Evolutionary conservation across 2,113 vertebrate genomes (phyloP), one percentile per base, ranked within the genome.

Genomic region (Symphodus melops): DNA sequence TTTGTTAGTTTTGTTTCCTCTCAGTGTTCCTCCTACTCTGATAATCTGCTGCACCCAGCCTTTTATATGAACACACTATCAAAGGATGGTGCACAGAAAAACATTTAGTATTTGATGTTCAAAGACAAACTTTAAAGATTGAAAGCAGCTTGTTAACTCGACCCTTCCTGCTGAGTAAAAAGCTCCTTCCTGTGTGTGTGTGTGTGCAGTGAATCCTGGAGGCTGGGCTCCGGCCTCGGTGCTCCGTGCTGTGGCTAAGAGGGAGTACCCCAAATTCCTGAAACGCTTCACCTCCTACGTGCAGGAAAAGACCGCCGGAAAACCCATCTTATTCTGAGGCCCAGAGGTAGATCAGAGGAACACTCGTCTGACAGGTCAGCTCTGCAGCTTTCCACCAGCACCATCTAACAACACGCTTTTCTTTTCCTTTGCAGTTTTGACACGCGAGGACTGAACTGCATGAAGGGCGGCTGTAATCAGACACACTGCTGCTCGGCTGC

Each of bases 141-240:
- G 3, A 33, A 33, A 33, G 28, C 28, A 33, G 28, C 28, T 33
- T 33, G 28, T 33, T 33, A 33, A 33, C 28, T 4, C 28, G 6
- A 33, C 28, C 28, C 28, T 33, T 33, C 28, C 28, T 33, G 28
- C 28, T 33, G 28, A 33, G 28, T 33, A 5, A 2, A 33, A 33
- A 1, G 28, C 6, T 33, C 28, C 5, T 33, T 33, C 28, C 28
- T 33, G 28, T 33, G 28, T 41, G 11, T 41, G 39, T 62, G 36
- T 53, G 91, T 90, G 91, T 77, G 71, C 81, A 99, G 97, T 99
- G 86, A 99, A 99, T 77, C 97, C 97, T 0, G 97, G 97, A 62
- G 98, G 97, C 86, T 99, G 98, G 98, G 98, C 98, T 0, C 98
- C 98, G 51, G 97, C 98, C 14, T 98, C 97, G 17, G 98, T 99